Percentiles rank a stretch among this genome's conserved stretches.
phyloP scores from a whole-genome alignment of 1,140 invertebrate genomes.

The Leptopilina boulardi region DNA sequence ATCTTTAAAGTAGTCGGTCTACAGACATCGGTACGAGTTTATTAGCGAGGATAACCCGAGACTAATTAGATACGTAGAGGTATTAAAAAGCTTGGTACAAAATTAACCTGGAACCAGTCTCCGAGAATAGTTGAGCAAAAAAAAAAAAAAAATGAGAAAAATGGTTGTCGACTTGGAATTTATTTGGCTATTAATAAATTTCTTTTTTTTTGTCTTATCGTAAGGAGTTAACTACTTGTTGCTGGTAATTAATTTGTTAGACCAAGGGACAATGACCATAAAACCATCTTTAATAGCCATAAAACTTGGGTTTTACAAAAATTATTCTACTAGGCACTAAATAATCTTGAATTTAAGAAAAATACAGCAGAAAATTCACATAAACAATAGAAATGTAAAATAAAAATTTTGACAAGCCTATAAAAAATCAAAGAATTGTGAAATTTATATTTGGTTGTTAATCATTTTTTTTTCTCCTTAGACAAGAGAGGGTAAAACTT shows the following conservation, averaged over 20 bases:
- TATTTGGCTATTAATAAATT: slow-evolving; percentile 11
- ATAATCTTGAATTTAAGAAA: too few species aligned
- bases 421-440: not conserved
- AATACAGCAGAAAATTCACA: too few species aligned
- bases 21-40: slow-evolving; percentile 23
- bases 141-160: not conserved
- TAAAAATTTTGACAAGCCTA: too few species aligned
- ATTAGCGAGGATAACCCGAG: slow-evolving; percentile 31
- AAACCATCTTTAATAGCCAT: too few species aligned
- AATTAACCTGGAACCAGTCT: slow-evolving; percentile 10
- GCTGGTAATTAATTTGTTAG: not conserved
- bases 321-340: too few species aligned
- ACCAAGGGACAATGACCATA: not conserved
- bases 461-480: too few species aligned
- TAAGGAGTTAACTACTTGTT: not conserved
- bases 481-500: not conserved
- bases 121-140: not conserved
- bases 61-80: slow-evolving; percentile 29
- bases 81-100: not conserved
- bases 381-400: too few species aligned
- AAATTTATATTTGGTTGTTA: not conserved
- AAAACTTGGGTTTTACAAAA: too few species aligned
- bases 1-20: slow-evolving; percentile 27
- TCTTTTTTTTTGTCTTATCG: not conserved
- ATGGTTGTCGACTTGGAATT: not conserved